phyloP scores from a whole-genome alignment of 2,797 vertebrate species.

The Tapirus indicus region DNA sequence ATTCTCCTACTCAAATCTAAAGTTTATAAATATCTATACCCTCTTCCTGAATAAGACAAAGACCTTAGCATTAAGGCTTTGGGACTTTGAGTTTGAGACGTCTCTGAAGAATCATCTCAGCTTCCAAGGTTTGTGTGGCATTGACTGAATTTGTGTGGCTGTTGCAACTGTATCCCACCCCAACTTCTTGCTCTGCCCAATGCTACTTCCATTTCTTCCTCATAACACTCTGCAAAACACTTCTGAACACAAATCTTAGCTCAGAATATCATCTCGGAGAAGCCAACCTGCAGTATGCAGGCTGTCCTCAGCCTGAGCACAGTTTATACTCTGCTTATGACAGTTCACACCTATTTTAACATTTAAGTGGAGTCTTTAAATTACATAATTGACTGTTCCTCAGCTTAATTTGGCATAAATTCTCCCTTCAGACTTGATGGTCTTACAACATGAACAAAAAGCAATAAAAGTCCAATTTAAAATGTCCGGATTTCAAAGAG shows the following conservation, averaged over 20 bases:
- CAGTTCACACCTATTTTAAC: background rate
- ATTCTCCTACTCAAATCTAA: background rate
- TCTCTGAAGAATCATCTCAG: background rate
- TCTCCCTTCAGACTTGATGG: background rate
- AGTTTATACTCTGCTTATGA: background rate
- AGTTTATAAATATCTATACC: background rate
- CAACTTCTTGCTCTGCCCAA: background rate
- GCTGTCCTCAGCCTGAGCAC: background rate
- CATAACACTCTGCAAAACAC: background rate
- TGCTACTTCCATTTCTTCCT: background rate
- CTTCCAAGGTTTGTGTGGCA: background rate
- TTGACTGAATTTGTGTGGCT: background rate
- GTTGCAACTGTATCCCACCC: background rate
- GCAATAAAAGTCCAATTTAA: background rate
- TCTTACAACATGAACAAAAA: background rate
- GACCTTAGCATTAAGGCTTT: background rate
- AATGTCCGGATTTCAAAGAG: conserved; percentile 50
- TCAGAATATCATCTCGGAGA: background rate
- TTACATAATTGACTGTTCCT: background rate
- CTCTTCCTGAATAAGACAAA: background rate
- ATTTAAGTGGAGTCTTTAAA: background rate
- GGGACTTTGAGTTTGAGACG: background rate
- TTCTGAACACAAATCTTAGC: background rate
- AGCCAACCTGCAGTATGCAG: background rate
- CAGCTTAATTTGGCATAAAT: conserved; percentile 49